These are phyloP conservation scores for Macrotis lagotis DNA, from an alignment of 2,113 vertebrate species.

Conservation along the genomic window DNA sequence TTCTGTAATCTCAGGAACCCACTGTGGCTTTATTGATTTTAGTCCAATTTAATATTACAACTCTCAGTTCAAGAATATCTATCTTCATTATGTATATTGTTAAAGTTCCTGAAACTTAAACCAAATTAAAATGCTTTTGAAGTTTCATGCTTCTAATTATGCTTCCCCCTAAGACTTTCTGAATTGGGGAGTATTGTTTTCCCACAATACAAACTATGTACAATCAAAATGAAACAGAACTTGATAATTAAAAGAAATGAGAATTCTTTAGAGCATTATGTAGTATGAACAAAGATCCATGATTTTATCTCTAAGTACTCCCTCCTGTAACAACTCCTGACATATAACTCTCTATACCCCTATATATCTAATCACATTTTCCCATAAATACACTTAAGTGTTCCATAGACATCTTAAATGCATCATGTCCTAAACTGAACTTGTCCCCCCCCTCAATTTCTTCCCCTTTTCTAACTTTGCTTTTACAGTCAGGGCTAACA, in stretches of 20 bases:
- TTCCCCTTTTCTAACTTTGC: background rate
- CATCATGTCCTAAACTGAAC: background rate
- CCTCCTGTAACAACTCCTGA: background rate
- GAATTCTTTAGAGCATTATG: background rate
- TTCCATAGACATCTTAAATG: background rate
- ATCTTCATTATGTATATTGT: background rate
- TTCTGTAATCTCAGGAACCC: conserved; percentile 6
- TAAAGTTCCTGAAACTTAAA: conserved; percentile 30
- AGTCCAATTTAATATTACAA: conserved; percentile 37
- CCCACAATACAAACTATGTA: conserved; percentile 26
- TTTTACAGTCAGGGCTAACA: background rate
- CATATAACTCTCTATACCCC: background rate
- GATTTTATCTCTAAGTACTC: background rate
- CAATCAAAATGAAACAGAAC: conserved; percentile 22
- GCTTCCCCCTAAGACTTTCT: background rate
- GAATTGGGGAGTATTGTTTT: conserved; percentile 22
- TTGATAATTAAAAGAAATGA: conserved; percentile 33
- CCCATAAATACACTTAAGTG: background rate
- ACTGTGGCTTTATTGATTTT: background rate
- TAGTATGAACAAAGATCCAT: background rate
- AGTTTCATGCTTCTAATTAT: conserved; percentile 32
- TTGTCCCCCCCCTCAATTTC: no score
- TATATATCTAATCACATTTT: background rate
- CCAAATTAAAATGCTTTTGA: conserved; percentile 22
- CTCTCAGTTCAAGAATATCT: conserved; percentile 22